phyloP scores from a whole-genome alignment of 2,888 invertebrate genomes.

The Peribatodes rhomboidaria region DNA sequence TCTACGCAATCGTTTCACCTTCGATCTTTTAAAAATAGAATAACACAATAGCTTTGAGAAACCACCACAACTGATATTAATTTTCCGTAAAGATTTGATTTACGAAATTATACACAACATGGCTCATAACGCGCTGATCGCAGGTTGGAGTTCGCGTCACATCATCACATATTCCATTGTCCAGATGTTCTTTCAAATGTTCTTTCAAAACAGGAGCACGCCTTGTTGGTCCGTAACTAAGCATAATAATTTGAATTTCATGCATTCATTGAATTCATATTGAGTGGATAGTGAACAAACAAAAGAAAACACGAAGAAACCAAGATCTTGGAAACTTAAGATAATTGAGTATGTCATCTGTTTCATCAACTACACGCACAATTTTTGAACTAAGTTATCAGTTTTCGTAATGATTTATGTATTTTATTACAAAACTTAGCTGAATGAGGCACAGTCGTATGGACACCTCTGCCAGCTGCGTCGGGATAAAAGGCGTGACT shows the following conservation, averaged over 20 bases:
- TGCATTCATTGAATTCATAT: constrained; percentile 5
- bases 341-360: neutral
- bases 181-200: constrained; percentile 43
- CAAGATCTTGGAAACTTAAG: constrained; percentile 14
- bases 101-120: constrained; percentile 16
- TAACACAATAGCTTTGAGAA: neutral
- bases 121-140: constrained; percentile 15
- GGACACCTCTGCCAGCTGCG: too few relatives aligned
- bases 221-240: constrained; percentile 33
- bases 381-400: too few relatives aligned
- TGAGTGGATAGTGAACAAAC: constrained; percentile 10
- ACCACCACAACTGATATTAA: neutral
- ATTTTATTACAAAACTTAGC: too few relatives aligned
- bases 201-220: constrained; percentile 32
- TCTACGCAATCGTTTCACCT: too few relatives aligned
- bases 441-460: too few relatives aligned
- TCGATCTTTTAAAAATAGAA: too few relatives aligned
- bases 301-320: constrained; percentile 22
- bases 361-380: too few relatives aligned
- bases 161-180: constrained; percentile 29
- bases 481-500: too few relatives aligned
- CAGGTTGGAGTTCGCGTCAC: constrained; percentile 38
- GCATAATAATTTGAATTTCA: constrained; percentile 45
- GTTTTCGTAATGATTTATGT: too few relatives aligned
- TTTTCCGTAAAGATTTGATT: constrained; percentile 3